Evolutionary conservation across 2,888 invertebrate genomes (phyloP).

Genomic region (Epinotia demarniana): DNA sequence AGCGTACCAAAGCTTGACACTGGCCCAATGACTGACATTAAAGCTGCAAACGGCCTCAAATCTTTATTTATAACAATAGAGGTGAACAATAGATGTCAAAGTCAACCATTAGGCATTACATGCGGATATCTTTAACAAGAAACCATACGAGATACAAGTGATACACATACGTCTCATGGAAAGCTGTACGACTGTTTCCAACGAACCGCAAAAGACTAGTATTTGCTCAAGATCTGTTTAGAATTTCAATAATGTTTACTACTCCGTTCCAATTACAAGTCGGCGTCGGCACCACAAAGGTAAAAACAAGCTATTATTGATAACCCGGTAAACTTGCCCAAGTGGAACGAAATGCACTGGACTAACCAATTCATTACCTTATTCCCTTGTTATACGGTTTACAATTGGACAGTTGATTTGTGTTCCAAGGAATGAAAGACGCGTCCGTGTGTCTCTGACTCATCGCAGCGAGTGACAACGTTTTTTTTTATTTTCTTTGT

Average conservation of each 20-base stretch:
- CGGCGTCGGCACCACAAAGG: conserved; percentile 23
- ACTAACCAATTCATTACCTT: background rate
- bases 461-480: conserved; percentile 18
- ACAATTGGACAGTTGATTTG: conserved; percentile 1
- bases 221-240: conserved; percentile 2
- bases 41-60: too few species aligned
- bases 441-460: conserved; percentile 20
- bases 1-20: too few species aligned
- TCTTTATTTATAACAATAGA: too few species aligned
- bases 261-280: conserved; percentile 7
- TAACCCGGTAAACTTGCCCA: conserved; percentile 28
- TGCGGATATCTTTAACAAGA: background rate
- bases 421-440: background rate
- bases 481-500: conserved; percentile 12
- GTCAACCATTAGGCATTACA: background rate
- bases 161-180: background rate
- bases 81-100: too few species aligned
- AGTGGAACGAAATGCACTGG: conserved; percentile 6
- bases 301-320: conserved; percentile 34
- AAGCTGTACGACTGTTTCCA: background rate
- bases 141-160: background rate
- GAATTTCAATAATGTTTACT: conserved; percentile 25
- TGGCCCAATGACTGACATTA: too few species aligned
- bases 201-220: background rate
- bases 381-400: background rate